A percentile compares a stretch with the other conserved stretches of the same genome.
These are phyloP conservation scores for Calameuta filiformis DNA, from an alignment of 2,888 invertebrate species.

Conservation along the genomic window DNA sequence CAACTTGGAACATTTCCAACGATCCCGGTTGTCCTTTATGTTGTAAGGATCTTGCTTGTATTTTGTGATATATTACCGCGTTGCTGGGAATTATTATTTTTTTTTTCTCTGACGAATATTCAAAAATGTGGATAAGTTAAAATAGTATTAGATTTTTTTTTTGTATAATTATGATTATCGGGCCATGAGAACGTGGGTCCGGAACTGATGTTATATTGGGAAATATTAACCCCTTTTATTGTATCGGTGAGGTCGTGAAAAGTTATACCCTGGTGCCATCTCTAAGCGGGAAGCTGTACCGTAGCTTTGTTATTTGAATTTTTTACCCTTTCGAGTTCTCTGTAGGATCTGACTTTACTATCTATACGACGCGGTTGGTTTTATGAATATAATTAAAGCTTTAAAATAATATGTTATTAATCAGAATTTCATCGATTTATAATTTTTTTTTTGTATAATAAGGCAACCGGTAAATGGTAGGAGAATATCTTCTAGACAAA, in stretches of 20 bases:
- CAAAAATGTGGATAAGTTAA: not conserved
- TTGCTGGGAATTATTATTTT: not conserved
- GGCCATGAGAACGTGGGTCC: not conserved
- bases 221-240: not conserved
- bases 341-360: not conserved
- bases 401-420: not conserved
- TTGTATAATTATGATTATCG: not conserved
- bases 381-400: not conserved
- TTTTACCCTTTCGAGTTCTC: not conserved
- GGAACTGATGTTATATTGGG: not conserved
- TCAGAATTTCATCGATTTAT: not conserved
- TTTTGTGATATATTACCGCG: not conserved
- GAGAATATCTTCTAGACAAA: not conserved
- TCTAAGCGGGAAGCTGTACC: not conserved
- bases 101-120: not conserved
- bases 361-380: not conserved
- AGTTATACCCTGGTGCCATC: not conserved
- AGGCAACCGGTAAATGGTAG: no score
- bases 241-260: not conserved
- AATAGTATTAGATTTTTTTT: not conserved
- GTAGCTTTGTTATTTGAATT: not conserved
- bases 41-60: conserved; percentile 18
- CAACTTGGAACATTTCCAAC: conserved; percentile 60
- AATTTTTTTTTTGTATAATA: not conserved
- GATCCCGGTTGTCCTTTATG: conserved; percentile 49